phyloP scores from a whole-genome alignment of 2,797 vertebrate species.

The Neostethus bicornis region DNA sequence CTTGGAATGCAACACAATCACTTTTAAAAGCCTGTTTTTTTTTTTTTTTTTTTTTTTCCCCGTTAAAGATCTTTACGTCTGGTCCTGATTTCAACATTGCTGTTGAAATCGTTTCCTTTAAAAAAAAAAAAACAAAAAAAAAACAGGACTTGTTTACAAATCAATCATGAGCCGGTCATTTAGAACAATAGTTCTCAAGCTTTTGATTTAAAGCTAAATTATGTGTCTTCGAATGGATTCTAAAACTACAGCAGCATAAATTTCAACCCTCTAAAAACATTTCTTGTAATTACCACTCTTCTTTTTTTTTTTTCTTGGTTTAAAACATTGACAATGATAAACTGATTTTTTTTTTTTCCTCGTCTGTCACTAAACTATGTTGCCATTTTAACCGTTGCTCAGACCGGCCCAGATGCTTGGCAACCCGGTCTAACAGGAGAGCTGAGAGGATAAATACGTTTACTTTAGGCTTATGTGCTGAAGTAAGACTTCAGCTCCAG shows the following conservation, averaged over 20 bases:
- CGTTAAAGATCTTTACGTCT: too few species aligned
- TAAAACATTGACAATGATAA: slow-evolving; percentile 15
- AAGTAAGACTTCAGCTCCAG: slow-evolving; percentile 22
- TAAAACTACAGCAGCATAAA: neutral
- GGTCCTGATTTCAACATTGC: neutral
- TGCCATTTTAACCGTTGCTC: slow-evolving; percentile 23
- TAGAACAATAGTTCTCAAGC: neutral
- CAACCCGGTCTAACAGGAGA: slow-evolving; percentile 52
- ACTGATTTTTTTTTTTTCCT: slow-evolving; percentile 28
- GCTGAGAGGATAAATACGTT: slow-evolving; percentile 42
- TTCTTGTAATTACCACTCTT: slow-evolving; percentile 13
- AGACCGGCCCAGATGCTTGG: slow-evolving; percentile 19
- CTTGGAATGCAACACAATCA: slow-evolving; percentile 21
- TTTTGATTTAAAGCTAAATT: neutral
- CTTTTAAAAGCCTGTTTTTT: neutral
- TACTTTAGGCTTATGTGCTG: slow-evolving; percentile 36
- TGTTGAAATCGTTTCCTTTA: too few species aligned
- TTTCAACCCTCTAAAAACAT: slow-evolving; percentile 12
- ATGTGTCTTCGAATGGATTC: neutral
- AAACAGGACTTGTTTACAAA: neutral
- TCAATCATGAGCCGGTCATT: neutral
- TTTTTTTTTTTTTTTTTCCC: slow-evolving; percentile 1
- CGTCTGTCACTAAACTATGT: slow-evolving; percentile 53
- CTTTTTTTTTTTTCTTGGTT: slow-evolving; percentile 20
- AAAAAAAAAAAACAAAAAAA: too few species aligned